These are phyloP conservation scores for Actinia tenebrosa DNA, from an alignment of 64 coral and sea anemone species.

Conservation along the genomic window DNA sequence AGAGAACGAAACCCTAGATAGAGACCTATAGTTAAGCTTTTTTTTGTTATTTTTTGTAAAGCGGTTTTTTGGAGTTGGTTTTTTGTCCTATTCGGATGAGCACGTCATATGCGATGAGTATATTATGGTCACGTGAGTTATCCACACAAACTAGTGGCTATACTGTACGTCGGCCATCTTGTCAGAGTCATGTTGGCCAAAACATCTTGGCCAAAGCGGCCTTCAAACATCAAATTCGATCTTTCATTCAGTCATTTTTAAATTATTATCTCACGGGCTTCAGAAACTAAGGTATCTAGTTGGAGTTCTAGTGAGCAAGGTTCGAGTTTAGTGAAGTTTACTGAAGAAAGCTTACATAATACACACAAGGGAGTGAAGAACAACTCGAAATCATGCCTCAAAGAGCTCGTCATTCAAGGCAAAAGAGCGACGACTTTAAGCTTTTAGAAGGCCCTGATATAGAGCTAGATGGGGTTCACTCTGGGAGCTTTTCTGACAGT, in stretches of 20 bases:
- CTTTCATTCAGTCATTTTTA: not conserved
- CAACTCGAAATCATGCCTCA: not conserved
- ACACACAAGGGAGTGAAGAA: not conserved
- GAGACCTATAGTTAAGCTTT: too few species aligned
- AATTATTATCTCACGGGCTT: not conserved
- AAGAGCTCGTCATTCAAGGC: conserved; percentile 53
- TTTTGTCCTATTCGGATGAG: too few species aligned
- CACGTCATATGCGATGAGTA: too few species aligned
- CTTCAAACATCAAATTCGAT: not conserved
- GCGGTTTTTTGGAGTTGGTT: too few species aligned
- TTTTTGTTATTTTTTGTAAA: too few species aligned
- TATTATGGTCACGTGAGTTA: not conserved
- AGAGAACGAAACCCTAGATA: too few species aligned
- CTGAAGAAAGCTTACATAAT: not conserved
- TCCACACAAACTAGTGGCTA: not conserved
- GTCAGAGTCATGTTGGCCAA: not conserved
- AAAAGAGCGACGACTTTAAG: conserved; percentile 88
- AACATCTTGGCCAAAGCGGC: not conserved
- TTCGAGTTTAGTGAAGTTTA: not conserved
- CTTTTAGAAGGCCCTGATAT: conserved; percentile 1
- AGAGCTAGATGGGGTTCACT: conserved; percentile 19
- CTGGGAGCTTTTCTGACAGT: not conserved
- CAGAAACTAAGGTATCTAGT: not conserved
- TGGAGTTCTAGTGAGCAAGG: not conserved
- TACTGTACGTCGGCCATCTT: not conserved